A percentile compares a stretch with the other conserved stretches of the same genome.
These are phyloP conservation scores for Lytechinus variegatus DNA, from an alignment of 35 echinoderm and acorn worm species.

Conservation along the genomic window DNA sequence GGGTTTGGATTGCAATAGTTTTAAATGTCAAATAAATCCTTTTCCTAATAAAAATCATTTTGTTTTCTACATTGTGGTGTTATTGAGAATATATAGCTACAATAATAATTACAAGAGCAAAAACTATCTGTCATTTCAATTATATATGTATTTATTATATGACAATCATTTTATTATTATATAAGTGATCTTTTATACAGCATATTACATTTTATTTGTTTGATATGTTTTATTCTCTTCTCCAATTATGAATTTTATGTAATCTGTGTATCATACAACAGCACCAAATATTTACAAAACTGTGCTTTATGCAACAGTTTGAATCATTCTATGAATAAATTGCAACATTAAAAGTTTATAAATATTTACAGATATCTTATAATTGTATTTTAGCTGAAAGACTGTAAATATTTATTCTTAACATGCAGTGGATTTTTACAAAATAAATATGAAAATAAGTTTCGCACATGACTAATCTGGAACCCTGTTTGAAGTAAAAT, in stretches of 20 bases:
- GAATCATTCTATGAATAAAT: background rate
- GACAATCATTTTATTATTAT: background rate
- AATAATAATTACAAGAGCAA: too few species aligned
- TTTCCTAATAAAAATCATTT: too few species aligned
- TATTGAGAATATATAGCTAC: too few species aligned
- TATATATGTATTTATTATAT: background rate
- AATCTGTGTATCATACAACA: background rate
- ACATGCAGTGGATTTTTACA: background rate
- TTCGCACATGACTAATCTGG: background rate
- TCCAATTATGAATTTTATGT: background rate
- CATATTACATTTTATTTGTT: background rate
- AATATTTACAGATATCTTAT: background rate
- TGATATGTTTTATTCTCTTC: background rate
- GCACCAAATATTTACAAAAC: background rate
- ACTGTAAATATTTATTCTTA: background rate
- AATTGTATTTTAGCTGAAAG: background rate
- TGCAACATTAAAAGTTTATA: background rate
- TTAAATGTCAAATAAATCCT: too few species aligned
- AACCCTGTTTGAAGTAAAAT: background rate
- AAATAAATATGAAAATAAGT: too few species aligned
- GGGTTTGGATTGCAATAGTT: too few species aligned
- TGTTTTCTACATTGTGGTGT: too few species aligned
- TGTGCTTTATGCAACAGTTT: background rate
- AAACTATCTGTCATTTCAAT: background rate
- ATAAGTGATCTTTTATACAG: constrained; percentile 14